Conservation (phyloP, 2,888 invertebrate genomes). For the Habrosyne pyritoides region DNA sequence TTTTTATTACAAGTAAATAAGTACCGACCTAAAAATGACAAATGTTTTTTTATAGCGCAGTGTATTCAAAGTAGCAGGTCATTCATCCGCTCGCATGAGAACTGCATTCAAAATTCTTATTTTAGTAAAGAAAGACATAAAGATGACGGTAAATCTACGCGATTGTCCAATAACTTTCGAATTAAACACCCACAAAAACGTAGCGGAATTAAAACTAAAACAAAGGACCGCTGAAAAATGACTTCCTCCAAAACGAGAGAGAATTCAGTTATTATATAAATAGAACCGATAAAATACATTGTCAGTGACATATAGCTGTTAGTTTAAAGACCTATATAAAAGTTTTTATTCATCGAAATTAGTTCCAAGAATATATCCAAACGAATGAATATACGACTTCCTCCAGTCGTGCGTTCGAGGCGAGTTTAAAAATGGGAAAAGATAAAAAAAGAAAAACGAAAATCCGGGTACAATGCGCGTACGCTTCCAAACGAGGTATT, state of each 20-base stretch:
- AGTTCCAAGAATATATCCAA: constrained; percentile 63
- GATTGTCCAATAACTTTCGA: neutral
- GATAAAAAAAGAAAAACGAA: constrained; percentile 58
- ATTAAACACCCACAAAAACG: neutral
- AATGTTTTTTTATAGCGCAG: neutral
- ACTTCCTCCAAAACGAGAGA: constrained; percentile 57
- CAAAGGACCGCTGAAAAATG: constrained; percentile 45
- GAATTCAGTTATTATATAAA: constrained; percentile 53
- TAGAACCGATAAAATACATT: constrained; percentile 67
- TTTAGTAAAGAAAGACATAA: neutral
- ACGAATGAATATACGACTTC: constrained; percentile 67
- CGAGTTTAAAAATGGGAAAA: constrained; percentile 68
- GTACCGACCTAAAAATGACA: neutral
- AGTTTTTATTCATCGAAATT: constrained; percentile 69
- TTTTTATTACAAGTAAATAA: neutral
- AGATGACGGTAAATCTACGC: neutral
- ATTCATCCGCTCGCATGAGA: neutral
- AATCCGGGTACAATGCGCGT: constrained; percentile 66
- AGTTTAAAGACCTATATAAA: constrained; percentile 55
- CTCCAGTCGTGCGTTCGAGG: constrained; percentile 42
- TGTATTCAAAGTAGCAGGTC: neutral
- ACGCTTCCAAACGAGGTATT: constrained; percentile 67
- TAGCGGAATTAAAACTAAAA: constrained; percentile 16
- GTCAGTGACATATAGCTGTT: constrained; percentile 51
- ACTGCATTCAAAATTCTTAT: neutral